Base-by-base conservation (phyloP, 2,797 vertebrate species). In the Setipinna tenuifilis region DNA sequence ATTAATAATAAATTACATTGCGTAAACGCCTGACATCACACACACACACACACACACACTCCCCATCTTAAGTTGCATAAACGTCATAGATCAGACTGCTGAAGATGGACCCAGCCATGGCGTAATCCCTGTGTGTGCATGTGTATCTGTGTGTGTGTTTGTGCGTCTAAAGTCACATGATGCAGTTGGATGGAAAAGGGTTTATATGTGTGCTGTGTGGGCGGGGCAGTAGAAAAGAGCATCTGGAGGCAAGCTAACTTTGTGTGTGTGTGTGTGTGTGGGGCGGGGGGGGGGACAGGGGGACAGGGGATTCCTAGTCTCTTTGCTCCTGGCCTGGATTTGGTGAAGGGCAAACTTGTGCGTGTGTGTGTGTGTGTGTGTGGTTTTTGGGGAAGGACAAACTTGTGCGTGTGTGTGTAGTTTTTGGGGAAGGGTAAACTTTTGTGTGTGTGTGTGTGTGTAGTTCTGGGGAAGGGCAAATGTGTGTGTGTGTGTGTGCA, bases 171-270 rank as follows among this genome's bases (percentile, higher is more conserved):
- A 41, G 5, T 71, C 65, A 35, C 65, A 28, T 68, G 62, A 12
- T 11, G 31, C 12, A 0, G 28, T 7, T 44, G 71, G 31, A 19
- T 44, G 17, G 71, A 17, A 78, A 35, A 10, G 71, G 71, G 17
- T 78, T 78, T 78, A 78, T 44, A n/a, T 65, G 61, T 65, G 61
- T 65, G 61, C 11, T 65, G 61, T 65, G 71, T 19, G 71, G 31
- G 71, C 17, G 35, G 21, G 71, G 71, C 25, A 31, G 16, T 2
- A 44, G 31, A 35, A 78, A 78, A 41, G 71, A 44, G 71, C 71
- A 78, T 78, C 71, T 78, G 71, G 31, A 78, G 71, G 16, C 31
- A 21, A 19, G 3, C 31, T 41, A 78, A 78, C 71, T 28, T 2
- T 28, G 23, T 14, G 0, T 68, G 62, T 31, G 23, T 28, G 62